Conservation (phyloP, 1,140 invertebrate species). For the Drosophila busckii region DNA sequence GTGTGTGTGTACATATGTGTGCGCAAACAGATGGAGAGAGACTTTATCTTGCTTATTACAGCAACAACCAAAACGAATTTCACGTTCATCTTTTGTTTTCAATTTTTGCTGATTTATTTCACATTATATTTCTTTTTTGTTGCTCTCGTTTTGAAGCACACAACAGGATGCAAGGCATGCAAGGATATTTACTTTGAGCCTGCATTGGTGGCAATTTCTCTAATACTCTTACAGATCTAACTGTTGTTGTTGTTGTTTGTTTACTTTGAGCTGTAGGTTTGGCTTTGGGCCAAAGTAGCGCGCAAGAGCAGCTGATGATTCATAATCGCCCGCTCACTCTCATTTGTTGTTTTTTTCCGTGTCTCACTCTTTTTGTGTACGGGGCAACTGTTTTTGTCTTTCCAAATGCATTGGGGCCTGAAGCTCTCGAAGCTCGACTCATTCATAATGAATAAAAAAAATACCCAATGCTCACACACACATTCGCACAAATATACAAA, state of each 20-base stretch:
- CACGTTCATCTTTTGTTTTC: conserved; percentile 30
- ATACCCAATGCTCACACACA: conserved; percentile 2
- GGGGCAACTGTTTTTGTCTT: conserved; percentile 19
- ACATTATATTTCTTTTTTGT: conserved; percentile 14
- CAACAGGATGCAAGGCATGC: not conserved
- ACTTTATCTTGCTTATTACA: conserved; percentile 6
- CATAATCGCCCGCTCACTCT: conserved; percentile 10
- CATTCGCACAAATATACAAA: not conserved
- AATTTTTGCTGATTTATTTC: conserved; percentile 27
- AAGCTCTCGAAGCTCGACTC: conserved; percentile 18
- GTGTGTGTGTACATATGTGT: not conserved
- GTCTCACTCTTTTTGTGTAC: too few species aligned
- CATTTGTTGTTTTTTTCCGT: too few species aligned
- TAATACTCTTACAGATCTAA: not conserved
- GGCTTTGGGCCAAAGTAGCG: conserved; percentile 19
- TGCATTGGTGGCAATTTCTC: not conserved
- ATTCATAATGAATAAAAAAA: conserved; percentile 7
- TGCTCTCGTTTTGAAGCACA: conserved; percentile 5
- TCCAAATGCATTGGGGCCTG: conserved; percentile 1
- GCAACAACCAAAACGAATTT: conserved; percentile 35
- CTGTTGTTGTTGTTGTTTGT: not conserved
- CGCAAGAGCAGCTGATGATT: conserved; percentile 19
- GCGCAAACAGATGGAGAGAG: not conserved
- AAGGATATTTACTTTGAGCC: conserved; percentile 6
- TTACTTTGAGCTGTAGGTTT: conserved; percentile 2